Evolutionary conservation across 1,140 invertebrate genomes (phyloP).

Genomic region (Halyomorpha halys): DNA sequence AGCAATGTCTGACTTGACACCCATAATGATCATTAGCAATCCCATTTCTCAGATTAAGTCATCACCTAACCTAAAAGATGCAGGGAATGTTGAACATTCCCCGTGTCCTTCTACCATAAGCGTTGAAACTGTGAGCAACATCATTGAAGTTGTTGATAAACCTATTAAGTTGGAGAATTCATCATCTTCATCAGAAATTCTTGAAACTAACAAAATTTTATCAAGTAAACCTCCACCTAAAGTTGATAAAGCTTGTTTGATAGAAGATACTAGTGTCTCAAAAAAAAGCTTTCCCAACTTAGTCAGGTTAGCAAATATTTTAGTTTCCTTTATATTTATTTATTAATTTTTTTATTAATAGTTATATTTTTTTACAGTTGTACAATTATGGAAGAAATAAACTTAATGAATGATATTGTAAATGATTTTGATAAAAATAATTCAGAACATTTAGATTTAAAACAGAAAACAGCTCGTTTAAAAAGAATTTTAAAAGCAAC

Average conservation of each 20-base stretch:
- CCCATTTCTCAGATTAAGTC: too few relatives aligned
- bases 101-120: too few relatives aligned
- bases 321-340: background rate
- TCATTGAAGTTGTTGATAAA: too few relatives aligned
- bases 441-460: background rate
- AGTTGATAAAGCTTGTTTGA: background rate
- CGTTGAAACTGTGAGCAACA: too few relatives aligned
- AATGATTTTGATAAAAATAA: slow-evolving; percentile 12
- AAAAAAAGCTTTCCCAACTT: background rate
- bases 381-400: slow-evolving; percentile 10
- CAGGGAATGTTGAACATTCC: too few relatives aligned
- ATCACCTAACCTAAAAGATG: too few relatives aligned
- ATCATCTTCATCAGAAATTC: too few relatives aligned
- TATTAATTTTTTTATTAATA: background rate
- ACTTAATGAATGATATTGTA: slow-evolving; percentile 16
- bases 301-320: background rate
- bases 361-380: slow-evolving; percentile 12
- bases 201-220: too few relatives aligned
- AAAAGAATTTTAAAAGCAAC: slow-evolving; percentile 1
- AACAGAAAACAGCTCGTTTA: background rate
- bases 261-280: background rate
- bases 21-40: too few relatives aligned
- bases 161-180: too few relatives aligned
- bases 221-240: too few relatives aligned
- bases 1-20: too few relatives aligned